Conservation (phyloP, 2,113 vertebrate species). For the Fulica atra region DNA sequence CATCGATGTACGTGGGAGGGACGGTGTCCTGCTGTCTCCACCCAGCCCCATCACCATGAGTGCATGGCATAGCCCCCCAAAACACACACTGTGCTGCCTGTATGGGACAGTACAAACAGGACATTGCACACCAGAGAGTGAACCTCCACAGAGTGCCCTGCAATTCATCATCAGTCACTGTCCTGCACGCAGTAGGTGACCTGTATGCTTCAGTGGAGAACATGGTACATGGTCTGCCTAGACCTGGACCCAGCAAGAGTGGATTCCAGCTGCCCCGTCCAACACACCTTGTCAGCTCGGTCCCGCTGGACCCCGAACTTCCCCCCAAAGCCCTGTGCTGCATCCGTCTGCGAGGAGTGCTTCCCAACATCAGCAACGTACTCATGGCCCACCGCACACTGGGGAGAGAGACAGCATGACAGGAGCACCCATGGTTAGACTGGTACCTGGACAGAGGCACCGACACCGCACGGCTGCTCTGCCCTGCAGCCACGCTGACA, state of each 20-base stretch:
- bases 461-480: background rate
- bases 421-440: rapidly evolving
- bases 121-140: background rate
- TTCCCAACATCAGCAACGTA: conserved; percentile 86
- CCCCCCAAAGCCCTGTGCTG: conserved; percentile 90
- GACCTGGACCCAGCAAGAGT: background rate
- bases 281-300: conserved; percentile 87
- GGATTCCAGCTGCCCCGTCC: rapidly evolving
- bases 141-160: background rate
- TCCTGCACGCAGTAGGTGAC: background rate
- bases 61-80: background rate
- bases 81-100: background rate
- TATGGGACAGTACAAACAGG: background rate
- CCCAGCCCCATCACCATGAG: background rate
- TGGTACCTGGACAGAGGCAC: background rate
- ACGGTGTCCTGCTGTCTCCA: background rate
- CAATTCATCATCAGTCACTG: background rate
- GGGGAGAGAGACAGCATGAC: background rate
- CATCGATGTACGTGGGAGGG: too few relatives aligned
- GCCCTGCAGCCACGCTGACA: rapidly evolving
- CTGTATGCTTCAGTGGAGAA: rapidly evolving
- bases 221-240: rapidly evolving
- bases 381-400: conserved; percentile 89
- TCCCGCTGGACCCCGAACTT: conserved; percentile 93
- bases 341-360: conserved; percentile 94